phyloP scores from a whole-genome alignment of 2,797 vertebrate genomes.

The Gallinago solitaria region DNA sequence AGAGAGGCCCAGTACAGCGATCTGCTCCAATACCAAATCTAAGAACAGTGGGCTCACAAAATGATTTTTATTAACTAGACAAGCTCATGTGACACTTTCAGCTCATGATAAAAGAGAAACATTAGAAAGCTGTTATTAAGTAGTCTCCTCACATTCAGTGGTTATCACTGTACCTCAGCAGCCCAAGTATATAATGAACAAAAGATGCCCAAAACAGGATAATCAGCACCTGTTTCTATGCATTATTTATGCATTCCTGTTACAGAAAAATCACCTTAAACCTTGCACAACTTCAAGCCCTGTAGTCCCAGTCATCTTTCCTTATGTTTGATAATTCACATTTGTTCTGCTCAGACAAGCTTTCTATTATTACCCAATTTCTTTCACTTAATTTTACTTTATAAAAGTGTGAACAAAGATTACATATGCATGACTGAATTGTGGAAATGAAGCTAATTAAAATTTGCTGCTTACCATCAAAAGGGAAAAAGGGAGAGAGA shows the following conservation, averaged over 20 bases:
- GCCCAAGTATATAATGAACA: slow-evolving; percentile 33
- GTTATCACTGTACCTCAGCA: slow-evolving; percentile 61
- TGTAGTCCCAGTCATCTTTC: slow-evolving; percentile 44
- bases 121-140: slow-evolving; percentile 51
- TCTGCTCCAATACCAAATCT: slow-evolving; percentile 3
- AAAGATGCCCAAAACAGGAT: slow-evolving; percentile 60
- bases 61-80: slow-evolving; percentile 53
- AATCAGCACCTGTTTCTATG: slow-evolving; percentile 63
- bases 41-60: slow-evolving; percentile 36
- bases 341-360: slow-evolving; percentile 78
- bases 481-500: slow-evolving; percentile 37
- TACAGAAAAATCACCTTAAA: slow-evolving; percentile 53
- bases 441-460: slow-evolving; percentile 75
- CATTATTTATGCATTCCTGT: slow-evolving; percentile 52
- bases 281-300: slow-evolving; percentile 54
- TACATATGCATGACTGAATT: slow-evolving; percentile 74
- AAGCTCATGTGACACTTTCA: slow-evolving; percentile 35
- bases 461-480: slow-evolving; percentile 68
- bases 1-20: neutral
- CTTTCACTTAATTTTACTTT: slow-evolving; percentile 77
- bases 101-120: slow-evolving; percentile 44
- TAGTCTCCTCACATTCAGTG: slow-evolving; percentile 50
- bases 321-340: slow-evolving; percentile 67
- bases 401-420: slow-evolving; percentile 76
- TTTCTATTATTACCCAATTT: slow-evolving; percentile 76